These are phyloP conservation scores for Dinocampus coccinellae DNA, from an alignment of 2,888 invertebrate genomes.

Conservation along the genomic window DNA sequence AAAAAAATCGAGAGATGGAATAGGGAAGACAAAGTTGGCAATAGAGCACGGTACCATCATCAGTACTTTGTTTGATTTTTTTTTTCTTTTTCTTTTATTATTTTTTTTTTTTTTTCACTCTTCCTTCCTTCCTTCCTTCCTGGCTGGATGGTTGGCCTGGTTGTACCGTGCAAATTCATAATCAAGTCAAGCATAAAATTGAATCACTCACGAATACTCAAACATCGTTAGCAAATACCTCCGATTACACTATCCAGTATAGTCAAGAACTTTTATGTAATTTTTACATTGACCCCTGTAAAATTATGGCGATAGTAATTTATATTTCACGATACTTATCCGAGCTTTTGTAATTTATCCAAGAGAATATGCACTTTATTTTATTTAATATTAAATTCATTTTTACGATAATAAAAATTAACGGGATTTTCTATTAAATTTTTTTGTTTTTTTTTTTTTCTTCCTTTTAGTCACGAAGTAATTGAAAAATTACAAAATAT, in stretches of 20 bases:
- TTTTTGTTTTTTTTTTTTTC: no score
- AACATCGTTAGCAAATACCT: conserved; percentile 17
- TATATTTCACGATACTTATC: no score
- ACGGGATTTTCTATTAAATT: no score
- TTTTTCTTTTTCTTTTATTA: conserved; percentile 23
- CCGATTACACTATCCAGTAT: not conserved
- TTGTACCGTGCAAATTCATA: not conserved
- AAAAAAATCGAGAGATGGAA: not conserved
- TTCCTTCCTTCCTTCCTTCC: conserved; percentile 22
- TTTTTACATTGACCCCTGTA: no score
- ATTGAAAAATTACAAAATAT: no score
- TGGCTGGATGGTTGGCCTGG: not conserved
- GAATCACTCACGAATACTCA: conserved; percentile 7
- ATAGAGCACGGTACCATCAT: not conserved
- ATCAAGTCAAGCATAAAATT: conserved; percentile 21
- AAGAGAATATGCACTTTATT: no score
- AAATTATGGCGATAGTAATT: no score
- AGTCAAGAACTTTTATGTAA: no score
- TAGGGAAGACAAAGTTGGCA: conserved; percentile 7
- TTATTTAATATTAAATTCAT: not conserved
- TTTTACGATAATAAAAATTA: no score
- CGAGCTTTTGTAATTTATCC: no score
- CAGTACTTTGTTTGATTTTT: conserved; percentile 15
- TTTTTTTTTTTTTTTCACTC: conserved; percentile 14
- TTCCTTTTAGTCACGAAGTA: no score